Evolutionary conservation across 2,888 invertebrate species (phyloP).

Genomic region (Peribatodes rhomboidaria): DNA sequence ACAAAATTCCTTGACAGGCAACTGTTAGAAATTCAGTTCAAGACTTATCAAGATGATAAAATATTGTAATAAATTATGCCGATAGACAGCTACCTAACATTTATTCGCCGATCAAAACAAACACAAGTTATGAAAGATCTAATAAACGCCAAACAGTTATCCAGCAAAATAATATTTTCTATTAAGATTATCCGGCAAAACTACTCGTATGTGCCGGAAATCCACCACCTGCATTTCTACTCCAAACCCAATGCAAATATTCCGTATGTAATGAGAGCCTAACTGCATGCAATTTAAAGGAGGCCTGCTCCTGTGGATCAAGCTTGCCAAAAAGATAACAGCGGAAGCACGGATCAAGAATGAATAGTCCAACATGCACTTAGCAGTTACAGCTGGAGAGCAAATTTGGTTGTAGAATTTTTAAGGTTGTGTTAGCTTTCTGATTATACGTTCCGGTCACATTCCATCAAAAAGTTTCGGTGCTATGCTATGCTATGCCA

Average conservation of each 20-base stretch:
- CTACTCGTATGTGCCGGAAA: neutral
- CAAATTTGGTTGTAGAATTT: conserved; percentile 68
- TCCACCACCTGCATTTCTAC: conserved; percentile 39
- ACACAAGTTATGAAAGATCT: neutral
- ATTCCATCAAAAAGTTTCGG: no score
- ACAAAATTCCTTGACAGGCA: no score
- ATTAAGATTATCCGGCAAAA: neutral
- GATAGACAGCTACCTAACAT: no score
- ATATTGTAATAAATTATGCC: no score
- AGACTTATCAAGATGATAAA: no score
- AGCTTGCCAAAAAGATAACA: conserved; percentile 78
- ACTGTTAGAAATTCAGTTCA: no score
- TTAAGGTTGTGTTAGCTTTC: conserved; percentile 45
- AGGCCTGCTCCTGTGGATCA: conserved; percentile 58
- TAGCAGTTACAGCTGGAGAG: conserved; percentile 64
- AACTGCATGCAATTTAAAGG: conserved; percentile 79
- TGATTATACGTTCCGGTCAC: no score
- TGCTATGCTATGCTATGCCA: no score
- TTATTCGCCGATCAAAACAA: no score
- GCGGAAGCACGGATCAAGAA: conserved; percentile 69
- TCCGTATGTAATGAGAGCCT: conserved; percentile 73
- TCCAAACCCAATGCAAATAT: conserved; percentile 69
- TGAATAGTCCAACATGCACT: conserved; percentile 78
- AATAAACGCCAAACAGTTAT: no score
- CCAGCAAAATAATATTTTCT: no score